Percentiles rank a stretch among this genome's conserved stretches.
Conservation (phyloP, 2,888 invertebrate species). For the Orchestes rusci region DNA sequence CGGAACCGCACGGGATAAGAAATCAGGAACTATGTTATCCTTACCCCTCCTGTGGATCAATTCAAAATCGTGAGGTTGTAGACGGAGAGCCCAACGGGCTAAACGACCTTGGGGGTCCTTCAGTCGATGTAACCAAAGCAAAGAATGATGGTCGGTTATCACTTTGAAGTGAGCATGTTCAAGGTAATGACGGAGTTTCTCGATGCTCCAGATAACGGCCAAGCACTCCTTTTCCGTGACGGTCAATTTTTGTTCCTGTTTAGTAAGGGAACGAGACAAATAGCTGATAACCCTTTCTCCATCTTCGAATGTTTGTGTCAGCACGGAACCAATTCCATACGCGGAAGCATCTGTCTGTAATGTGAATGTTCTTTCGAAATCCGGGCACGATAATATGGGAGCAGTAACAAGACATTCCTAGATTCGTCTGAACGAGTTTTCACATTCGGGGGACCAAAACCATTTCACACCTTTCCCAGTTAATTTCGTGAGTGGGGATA, state of each 20-base stretch:
- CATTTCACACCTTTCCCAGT: slow-evolving; percentile 21
- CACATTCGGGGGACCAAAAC: slow-evolving; percentile 23
- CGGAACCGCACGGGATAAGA: no score
- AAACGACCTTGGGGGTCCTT: no score
- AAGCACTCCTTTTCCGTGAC: slow-evolving; percentile 26
- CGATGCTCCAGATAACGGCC: no score
- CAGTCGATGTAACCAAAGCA: no score
- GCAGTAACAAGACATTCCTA: slow-evolving; percentile 24
- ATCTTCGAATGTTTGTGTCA: slow-evolving; percentile 22
- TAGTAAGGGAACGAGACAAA: slow-evolving; percentile 18
- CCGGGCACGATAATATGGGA: slow-evolving; percentile 26
- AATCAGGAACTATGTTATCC: no score
- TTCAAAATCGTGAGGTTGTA: no score
- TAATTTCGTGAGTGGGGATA: slow-evolving; percentile 11
- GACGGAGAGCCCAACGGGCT: no score
- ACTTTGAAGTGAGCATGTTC: no score
- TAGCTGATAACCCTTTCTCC: slow-evolving; percentile 26
- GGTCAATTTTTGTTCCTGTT: slow-evolving; percentile 17
- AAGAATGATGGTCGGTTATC: no score
- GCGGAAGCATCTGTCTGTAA: slow-evolving; percentile 16
- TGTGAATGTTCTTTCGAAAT: slow-evolving; percentile 16
- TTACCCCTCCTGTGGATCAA: no score
- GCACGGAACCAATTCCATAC: slow-evolving; percentile 22
- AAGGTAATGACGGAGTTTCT: no score
- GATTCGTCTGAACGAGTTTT: slow-evolving; percentile 15